Base-by-base conservation (phyloP, 2,113 vertebrate genomes). In the Spea bombifrons region DNA sequence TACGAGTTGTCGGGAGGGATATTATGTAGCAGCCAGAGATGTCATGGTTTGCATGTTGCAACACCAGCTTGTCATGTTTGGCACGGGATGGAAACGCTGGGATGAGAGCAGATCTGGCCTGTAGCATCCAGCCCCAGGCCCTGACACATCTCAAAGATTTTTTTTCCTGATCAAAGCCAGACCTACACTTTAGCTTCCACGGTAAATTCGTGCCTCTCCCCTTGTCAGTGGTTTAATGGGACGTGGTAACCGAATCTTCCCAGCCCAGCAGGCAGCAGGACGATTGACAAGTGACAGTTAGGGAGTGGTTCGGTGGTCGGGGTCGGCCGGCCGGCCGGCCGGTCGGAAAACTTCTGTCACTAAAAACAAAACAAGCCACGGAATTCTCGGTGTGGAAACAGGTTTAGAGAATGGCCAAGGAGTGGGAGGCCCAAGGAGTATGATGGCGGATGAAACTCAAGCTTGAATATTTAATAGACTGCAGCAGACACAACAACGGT, bases 251-350 rank as follows among this genome's bases (percentile, higher is more conserved):
- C 9, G 55, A 68, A 13, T 68, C 45, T 68, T 47, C 45, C 12
- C 44, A 67, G 8, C 45, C 43, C 10, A 46, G 44, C 44, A 48
- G 66, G 66, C 7, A 68, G 30, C 47, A 70, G 15, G 50, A 49
- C 1, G 12, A 50, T 7, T 17, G 16, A 49, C 46, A 70, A 70
- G 47, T 9, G 47, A 70, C 67, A 70, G 67, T 70, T 70, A 49
- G 67, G 67, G 67, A 50, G 63, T 5, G 67, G 67, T n/a, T 17
- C 66, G 15, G 47, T 47, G 66, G 66, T 68, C 66, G 15, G 59
- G 15, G 16, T 5, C 16, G 30, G 5, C 2, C n/a, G 50, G 47
- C 4, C 46, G 5, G 66, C 44, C 66, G n/a, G 30, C 4, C 66
- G n/a, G 30, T 1, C 66, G 45, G 66, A 68, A 47, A 68, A 9